phyloP scores from a whole-genome alignment of 2,888 invertebrate species.

The Tineola bisselliella region DNA sequence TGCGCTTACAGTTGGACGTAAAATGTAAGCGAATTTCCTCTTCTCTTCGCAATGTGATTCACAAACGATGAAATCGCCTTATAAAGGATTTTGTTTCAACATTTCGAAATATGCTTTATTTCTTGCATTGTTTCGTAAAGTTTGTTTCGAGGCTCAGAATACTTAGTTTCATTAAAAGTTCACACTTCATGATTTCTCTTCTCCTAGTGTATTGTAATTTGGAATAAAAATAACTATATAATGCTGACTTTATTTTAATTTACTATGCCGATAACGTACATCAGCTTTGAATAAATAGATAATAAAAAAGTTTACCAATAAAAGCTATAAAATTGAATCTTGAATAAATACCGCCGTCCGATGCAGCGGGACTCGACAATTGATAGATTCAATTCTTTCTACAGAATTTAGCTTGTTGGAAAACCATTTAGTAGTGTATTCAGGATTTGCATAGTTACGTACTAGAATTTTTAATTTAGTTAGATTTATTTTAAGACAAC shows the following conservation, averaged over 20 bases:
- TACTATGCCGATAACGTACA: neutral
- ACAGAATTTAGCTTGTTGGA: neutral
- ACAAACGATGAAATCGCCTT: slow-evolving; percentile 36
- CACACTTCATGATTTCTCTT: neutral
- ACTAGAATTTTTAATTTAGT: neutral
- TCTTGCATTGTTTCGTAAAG: neutral
- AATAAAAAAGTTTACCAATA: neutral
- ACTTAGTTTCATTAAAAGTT: neutral
- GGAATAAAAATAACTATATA: too few relatives aligned
- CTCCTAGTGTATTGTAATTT: neutral
- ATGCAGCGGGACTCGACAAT: neutral
- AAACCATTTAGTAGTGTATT: neutral
- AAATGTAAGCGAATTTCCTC: slow-evolving; percentile 47
- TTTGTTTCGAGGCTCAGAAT: neutral
- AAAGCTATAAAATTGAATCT: slow-evolving; percentile 6
- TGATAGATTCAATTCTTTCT: neutral
- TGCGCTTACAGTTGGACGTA: slow-evolving; percentile 53
- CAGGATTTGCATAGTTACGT: neutral
- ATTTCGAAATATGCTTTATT: slow-evolving; percentile 9
- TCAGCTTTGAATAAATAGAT: neutral
- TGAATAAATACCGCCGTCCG: neutral
- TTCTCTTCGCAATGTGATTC: slow-evolving; percentile 36
- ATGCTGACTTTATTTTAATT: too few relatives aligned
- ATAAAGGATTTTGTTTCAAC: slow-evolving; percentile 9
- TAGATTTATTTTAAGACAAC: neutral